Evolutionary conservation across 1,140 invertebrate species (phyloP).

Genomic region (Agrypnia vestita): DNA sequence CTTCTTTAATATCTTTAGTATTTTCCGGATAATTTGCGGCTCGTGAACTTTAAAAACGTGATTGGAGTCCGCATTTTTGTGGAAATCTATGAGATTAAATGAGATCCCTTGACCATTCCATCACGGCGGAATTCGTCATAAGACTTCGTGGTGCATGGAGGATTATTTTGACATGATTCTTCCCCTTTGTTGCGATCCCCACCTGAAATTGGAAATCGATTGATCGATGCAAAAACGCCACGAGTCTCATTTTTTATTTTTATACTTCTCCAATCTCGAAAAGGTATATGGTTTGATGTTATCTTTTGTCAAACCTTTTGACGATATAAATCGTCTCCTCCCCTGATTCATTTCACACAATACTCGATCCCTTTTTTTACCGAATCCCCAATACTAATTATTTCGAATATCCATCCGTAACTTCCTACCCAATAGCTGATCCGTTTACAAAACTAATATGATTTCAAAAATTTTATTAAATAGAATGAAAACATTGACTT

Average conservation of each 20-base stretch:
- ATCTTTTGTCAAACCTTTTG: no score
- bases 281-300: no score
- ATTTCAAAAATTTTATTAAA: no score
- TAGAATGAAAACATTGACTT: no score
- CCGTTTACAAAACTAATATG: no score
- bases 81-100: slow-evolving; percentile 4
- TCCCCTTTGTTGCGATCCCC: slow-evolving; percentile 32
- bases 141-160: slow-evolving; percentile 53
- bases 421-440: no score
- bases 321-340: no score
- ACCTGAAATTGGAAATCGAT: neutral
- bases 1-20: neutral
- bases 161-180: slow-evolving; percentile 45
- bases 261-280: no score
- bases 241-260: neutral
- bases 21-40: slow-evolving; percentile 1
- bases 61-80: slow-evolving; percentile 10
- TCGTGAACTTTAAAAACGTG: slow-evolving; percentile 16
- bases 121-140: slow-evolving; percentile 52
- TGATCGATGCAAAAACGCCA: neutral
- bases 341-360: no score
- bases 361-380: no score
- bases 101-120: slow-evolving; percentile 7
- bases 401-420: no score
- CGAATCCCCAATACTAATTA: no score